Conservation (phyloP, 1,140 invertebrate species). For the Hormaphis cornu region DNA sequence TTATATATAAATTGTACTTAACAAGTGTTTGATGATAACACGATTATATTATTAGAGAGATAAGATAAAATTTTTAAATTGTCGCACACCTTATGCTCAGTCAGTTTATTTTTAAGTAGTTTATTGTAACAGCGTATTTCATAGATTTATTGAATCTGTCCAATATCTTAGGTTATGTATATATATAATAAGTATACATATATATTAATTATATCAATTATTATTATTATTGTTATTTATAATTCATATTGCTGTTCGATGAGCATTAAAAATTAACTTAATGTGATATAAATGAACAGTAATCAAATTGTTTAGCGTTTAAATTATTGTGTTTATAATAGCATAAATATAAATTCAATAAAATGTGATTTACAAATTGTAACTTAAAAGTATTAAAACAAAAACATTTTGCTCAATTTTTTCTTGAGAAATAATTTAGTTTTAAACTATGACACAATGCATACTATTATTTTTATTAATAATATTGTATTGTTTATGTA, state of each 20-base stretch:
- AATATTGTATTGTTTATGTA: conserved; percentile 15
- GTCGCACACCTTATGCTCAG: conserved; percentile 16
- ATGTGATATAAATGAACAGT: conserved; percentile 13
- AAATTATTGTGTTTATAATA: conserved; percentile 1
- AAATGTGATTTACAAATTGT: conserved; percentile 21
- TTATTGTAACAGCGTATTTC: conserved; percentile 2
- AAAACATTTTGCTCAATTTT: conserved; percentile 28
- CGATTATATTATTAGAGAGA: too few species aligned
- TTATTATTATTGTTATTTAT: conserved; percentile 1
- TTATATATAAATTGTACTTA: conserved; percentile 9
- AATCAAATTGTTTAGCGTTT: background rate
- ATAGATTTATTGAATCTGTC: conserved; percentile 8
- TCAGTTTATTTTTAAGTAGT: conserved; percentile 25
- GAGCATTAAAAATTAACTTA: background rate
- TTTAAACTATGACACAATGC: conserved; percentile 16
- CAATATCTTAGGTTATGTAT: background rate
- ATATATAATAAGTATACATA: background rate
- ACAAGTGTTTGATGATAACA: background rate
- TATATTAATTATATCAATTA: too few species aligned
- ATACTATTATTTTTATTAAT: conserved; percentile 21
- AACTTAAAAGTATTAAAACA: conserved; percentile 22
- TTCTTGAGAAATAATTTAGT: conserved; percentile 13
- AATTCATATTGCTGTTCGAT: background rate
- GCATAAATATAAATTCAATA: background rate
- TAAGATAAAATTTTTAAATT: background rate